Evolutionary conservation across 2,113 vertebrate species (phyloP).

Genomic region (Phrynosoma platyrhinos): DNA sequence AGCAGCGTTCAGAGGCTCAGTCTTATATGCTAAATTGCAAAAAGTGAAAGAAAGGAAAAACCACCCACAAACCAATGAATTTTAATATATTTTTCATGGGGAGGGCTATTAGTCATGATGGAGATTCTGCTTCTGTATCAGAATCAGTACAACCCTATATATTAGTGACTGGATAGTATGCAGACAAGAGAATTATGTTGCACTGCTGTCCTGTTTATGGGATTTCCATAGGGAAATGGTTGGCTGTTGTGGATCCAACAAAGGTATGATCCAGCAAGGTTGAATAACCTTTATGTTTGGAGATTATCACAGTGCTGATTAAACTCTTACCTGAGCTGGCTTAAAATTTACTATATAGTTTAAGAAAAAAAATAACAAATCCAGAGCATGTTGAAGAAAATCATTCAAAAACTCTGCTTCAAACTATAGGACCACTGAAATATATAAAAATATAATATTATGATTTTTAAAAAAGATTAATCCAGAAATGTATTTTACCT

Average conservation of each 20-base stretch:
- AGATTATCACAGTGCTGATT: no score
- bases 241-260: no score
- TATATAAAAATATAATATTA: background rate
- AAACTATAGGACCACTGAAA: background rate
- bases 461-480: no score
- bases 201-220: no score
- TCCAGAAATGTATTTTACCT: background rate
- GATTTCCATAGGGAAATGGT: no score
- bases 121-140: no score
- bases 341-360: background rate
- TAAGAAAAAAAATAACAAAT: background rate
- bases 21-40: background rate
- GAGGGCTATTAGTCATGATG: no score
- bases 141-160: no score
- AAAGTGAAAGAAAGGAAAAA: background rate
- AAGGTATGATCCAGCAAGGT: no score
- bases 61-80: background rate
- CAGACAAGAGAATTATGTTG: no score
- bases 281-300: background rate
- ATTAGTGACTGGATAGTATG: no score
- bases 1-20: background rate
- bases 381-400: background rate
- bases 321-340: no score
- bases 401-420: background rate
- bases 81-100: background rate